Evolutionary conservation across 53 echinoderm and acorn worm genomes (phyloP), one percentile per base, ranked within the genome.

Genomic region (Mesocentrotus franciscanus): DNA sequence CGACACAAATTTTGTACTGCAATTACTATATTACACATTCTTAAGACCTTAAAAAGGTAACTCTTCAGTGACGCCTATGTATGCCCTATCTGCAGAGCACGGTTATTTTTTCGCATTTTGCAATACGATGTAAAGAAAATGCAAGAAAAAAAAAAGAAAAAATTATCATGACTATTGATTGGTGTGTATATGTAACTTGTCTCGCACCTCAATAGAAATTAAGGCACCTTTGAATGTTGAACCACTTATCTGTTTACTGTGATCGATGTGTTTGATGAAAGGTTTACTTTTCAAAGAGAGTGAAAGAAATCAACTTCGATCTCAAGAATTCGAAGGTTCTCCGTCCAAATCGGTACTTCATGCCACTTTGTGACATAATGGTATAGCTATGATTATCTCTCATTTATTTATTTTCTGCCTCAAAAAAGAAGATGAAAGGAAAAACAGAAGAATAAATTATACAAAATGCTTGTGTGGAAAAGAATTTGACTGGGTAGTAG

Each of bases 311-410:
- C 49, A 55, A 9, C 55, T 42, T 18, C 55, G 55, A 36, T 55
- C 84, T 27, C 9, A 84, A 84, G 22, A 84, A 49, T 55, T 42
- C 22, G 49, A 84, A 84, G 84, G 49, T 55, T 39, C 84, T 84
- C 84, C 84, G 84, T 84, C 84, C 84, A 84, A 84, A 42, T 22
- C 55, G 24, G 84, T 84, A 84, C 49, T 84, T n/a, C 22, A 4
- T 84, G 39, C 49, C 42, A 55, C 39, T 84, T 84, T 20, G 27
- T 27, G 84, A 55, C 84, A 84, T 24, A 79, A 27, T 84, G 22
- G 84, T 20, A 42, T 39, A 55, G 84, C 55, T 84, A 39, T 22
- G 22, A 24, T 20, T 84, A 22, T 13, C 20, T 68, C 68, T 68
- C 68, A 1, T 68, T 68, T 68, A 9, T 68, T 68, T 61, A 18